Evolutionary conservation across 2,797 vertebrate species (phyloP).

Genomic region (Lagocephalus sceleratus): DNA sequence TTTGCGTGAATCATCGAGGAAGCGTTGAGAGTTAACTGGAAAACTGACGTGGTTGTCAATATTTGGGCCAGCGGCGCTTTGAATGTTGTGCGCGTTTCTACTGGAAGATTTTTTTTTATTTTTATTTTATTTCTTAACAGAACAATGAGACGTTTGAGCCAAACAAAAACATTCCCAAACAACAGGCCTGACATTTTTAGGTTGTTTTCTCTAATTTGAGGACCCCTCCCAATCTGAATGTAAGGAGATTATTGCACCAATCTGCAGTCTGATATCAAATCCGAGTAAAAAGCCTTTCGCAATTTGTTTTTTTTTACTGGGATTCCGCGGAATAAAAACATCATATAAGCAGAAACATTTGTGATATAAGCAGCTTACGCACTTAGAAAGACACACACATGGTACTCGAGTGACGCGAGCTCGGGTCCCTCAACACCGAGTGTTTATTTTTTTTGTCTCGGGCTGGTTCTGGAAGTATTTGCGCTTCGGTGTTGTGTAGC

Average conservation of each 20-base stretch:
- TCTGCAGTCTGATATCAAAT: constrained; percentile 42
- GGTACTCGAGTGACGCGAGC: constrained; percentile 5
- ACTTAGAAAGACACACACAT: not conserved
- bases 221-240: constrained; percentile 15
- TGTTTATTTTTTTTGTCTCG: constrained; percentile 24
- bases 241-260: constrained; percentile 53
- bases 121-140: constrained; percentile 8
- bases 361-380: constrained; percentile 31
- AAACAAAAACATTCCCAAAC: constrained; percentile 10
- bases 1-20: not conserved
- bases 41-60: not conserved
- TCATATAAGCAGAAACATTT: constrained; percentile 17
- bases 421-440: constrained; percentile 4
- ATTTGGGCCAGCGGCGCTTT: constrained; percentile 11
- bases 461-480: constrained; percentile 27
- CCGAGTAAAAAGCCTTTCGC: constrained; percentile 26
- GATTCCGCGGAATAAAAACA: constrained; percentile 10
- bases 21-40: not conserved
- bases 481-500: constrained; percentile 16
- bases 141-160: not conserved
- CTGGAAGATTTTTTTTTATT: too few relatives aligned
- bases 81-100: not conserved
- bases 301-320: constrained; percentile 39
- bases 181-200: constrained; percentile 14
- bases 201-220: constrained; percentile 28